phyloP scores from a whole-genome alignment of 2,797 vertebrate species.

The Margarornis squamiger region DNA sequence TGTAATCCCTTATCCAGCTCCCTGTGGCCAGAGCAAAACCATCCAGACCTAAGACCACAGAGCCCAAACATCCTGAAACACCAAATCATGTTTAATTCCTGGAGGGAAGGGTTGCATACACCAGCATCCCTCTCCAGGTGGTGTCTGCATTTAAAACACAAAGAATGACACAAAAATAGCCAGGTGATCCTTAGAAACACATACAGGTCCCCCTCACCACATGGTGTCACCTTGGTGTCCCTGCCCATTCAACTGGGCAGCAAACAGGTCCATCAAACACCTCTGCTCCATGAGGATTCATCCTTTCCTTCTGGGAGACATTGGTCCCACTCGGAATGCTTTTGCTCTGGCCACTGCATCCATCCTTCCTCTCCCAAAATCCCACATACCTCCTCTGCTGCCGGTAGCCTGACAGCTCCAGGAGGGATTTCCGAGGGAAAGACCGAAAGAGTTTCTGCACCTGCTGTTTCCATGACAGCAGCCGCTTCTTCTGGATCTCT shows the following conservation, averaged over 20 bases:
- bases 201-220: accelerated
- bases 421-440: slow-evolving; percentile 95
- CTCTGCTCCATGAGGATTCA: neutral
- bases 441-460: slow-evolving; percentile 98
- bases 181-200: neutral
- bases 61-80: neutral
- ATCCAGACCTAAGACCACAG: neutral
- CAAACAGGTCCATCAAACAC: neutral
- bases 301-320: neutral
- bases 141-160: neutral
- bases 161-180: neutral
- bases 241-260: neutral
- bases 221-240: accelerated
- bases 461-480: slow-evolving; percentile 99
- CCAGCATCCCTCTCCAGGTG: neutral
- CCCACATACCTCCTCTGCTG: slow-evolving; percentile 88
- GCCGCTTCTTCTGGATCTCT: slow-evolving; percentile 96
- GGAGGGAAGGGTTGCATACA: accelerated
- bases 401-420: slow-evolving; percentile 94
- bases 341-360: neutral
- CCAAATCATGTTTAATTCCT: neutral
- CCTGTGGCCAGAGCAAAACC: neutral
- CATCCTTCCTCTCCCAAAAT: neutral
- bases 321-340: neutral
- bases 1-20: neutral